A percentile compares a stretch with the other conserved stretches of the same genome.
Conservation (phyloP, 2,113 vertebrate genomes). For the Calonectris borealis region DNA sequence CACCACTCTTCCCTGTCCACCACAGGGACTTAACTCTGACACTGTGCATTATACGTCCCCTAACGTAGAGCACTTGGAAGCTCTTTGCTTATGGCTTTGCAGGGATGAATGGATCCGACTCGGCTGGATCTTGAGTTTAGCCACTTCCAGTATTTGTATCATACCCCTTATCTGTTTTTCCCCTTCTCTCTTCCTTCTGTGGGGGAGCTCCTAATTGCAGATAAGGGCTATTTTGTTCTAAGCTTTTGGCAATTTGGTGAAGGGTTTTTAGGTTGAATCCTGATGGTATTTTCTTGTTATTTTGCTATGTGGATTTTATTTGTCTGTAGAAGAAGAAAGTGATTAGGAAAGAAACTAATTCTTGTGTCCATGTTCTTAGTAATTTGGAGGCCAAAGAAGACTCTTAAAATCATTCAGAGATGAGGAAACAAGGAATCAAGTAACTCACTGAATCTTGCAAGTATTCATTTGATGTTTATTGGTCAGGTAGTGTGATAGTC, state of each 20-base stretch:
- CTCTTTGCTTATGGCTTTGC: not conserved
- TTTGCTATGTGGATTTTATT: not conserved
- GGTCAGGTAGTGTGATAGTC: not conserved
- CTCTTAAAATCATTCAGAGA: not conserved
- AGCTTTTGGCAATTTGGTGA: not conserved
- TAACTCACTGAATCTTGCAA: slow-evolving; percentile 11
- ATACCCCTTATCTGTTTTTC: not conserved
- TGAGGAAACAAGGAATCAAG: not conserved
- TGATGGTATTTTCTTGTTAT: not conserved
- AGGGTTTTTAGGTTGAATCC: not conserved
- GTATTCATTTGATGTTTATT: not conserved
- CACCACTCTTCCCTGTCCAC: not conserved
- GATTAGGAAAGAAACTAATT: slow-evolving; percentile 4
- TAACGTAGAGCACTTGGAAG: accelerated
- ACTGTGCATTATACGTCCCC: accelerated
- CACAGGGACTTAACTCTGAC: not conserved
- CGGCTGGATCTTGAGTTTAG: not conserved
- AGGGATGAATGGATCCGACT: not conserved
- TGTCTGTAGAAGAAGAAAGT: not conserved
- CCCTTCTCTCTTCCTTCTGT: not conserved
- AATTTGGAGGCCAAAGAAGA: not conserved
- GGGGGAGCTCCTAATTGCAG: not conserved
- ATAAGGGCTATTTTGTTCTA: not conserved
- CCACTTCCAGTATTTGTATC: not conserved
- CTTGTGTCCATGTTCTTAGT: not conserved